phyloP scores from a whole-genome alignment of 2,797 vertebrate genomes.

The Prunella strophiata region DNA sequence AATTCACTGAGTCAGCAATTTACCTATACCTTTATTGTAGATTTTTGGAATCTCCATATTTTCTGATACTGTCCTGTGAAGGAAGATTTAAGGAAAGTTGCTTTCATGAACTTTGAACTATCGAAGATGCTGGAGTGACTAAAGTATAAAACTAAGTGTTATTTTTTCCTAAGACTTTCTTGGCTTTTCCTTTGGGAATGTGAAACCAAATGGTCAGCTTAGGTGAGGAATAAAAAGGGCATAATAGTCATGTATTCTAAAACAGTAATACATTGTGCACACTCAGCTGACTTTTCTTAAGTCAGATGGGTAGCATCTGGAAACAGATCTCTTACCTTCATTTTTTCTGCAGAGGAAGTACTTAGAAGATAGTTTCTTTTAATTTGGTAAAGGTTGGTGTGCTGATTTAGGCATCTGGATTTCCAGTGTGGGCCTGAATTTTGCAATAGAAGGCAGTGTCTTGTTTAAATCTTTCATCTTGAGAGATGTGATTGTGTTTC shows the following conservation, averaged over 20 bases:
- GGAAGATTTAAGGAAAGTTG: not conserved
- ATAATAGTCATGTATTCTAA: not conserved
- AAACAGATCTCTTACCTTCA: not conserved
- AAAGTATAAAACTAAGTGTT: not conserved
- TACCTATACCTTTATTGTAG: not conserved
- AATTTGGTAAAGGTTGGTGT: not conserved
- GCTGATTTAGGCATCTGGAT: not conserved
- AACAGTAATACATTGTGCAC: not conserved
- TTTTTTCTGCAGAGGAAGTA: not conserved
- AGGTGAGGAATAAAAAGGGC: not conserved
- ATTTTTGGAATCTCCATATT: not conserved
- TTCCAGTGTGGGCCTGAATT: not conserved
- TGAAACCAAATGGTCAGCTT: not conserved
- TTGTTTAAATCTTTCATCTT: not conserved
- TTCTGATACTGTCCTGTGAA: not conserved
- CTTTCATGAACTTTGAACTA: not conserved
- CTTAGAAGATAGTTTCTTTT: not conserved
- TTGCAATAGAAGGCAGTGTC: not conserved
- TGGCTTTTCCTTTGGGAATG: not conserved
- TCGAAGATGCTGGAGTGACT: not conserved
- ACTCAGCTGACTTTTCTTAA: not conserved
- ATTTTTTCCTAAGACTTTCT: not conserved
- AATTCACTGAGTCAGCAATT: not conserved
- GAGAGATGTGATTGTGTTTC: not conserved
- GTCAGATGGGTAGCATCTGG: not conserved